Percentiles rank a stretch among this genome's conserved stretches.
These are phyloP conservation scores for Calliopsis andreniformis DNA, from an alignment of 1,140 invertebrate species.

Conservation along the genomic window DNA sequence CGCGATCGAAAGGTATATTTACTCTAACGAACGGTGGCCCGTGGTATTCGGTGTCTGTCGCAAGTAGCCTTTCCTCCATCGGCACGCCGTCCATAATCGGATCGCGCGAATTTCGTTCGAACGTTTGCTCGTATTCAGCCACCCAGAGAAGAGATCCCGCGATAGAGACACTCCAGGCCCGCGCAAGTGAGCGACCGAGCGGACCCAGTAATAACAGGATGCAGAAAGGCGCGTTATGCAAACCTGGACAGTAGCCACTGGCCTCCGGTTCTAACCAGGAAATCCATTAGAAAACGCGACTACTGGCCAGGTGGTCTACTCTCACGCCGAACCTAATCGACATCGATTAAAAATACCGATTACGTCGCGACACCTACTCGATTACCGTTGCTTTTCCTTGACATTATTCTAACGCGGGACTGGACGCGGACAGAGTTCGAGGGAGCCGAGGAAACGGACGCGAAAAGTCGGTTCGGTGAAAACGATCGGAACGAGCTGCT, in stretches of 20 bases:
- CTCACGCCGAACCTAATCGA: conserved; percentile 9
- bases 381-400: conserved; percentile 36
- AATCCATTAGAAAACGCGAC: conserved; percentile 52
- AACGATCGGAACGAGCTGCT: neutral
- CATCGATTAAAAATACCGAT: conserved; percentile 14
- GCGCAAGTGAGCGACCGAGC: neutral
- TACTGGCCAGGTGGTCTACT: neutral
- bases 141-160: neutral
- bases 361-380: neutral
- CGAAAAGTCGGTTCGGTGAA: neutral
- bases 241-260: conserved; percentile 18
- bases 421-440: neutral
- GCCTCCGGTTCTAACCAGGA: conserved; percentile 53
- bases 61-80: no score
- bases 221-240: conserved; percentile 56
- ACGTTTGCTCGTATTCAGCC: conserved; percentile 16
- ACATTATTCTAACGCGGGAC: conserved; percentile 21
- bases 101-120: conserved; percentile 4
- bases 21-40: neutral
- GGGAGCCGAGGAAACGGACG: neutral
- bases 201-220: conserved; percentile 30
- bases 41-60: conserved; percentile 8
- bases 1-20: conserved; percentile 45
- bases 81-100: no score
- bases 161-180: no score